Conservation (phyloP, 2,888 invertebrate species). For the Lasioglossum pauxillum region DNA sequence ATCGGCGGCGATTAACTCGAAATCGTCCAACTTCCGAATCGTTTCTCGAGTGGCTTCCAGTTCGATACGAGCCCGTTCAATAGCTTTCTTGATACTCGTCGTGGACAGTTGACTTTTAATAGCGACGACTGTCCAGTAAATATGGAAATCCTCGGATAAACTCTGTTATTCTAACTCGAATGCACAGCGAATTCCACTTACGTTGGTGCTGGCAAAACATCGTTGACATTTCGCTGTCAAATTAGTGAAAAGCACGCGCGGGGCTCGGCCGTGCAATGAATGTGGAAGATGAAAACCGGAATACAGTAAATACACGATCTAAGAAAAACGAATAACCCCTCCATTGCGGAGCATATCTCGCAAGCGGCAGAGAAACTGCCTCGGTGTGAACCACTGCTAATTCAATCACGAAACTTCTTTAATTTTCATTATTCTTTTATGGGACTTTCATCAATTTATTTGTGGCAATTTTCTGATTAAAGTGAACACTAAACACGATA, state of each 20-base stretch:
- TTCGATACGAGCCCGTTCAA: constrained; percentile 12
- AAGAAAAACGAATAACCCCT: no score
- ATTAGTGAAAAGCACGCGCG: neutral
- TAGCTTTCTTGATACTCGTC: constrained; percentile 24
- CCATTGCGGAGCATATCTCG: no score
- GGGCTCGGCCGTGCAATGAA: neutral
- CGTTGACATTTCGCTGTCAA: neutral
- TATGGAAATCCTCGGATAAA: constrained; percentile 8
- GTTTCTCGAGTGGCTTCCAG: constrained; percentile 35
- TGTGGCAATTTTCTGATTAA: no score
- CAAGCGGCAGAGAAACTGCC: no score
- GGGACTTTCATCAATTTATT: no score
- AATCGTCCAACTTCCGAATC: constrained; percentile 60
- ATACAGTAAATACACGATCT: no score
- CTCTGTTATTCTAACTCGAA: neutral
- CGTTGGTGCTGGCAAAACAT: neutral
- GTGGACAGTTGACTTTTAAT: constrained; percentile 15
- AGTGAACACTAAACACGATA: no score
- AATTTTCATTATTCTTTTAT: no score
- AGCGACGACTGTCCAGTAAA: neutral
- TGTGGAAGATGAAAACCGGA: neutral
- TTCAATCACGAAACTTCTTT: no score
- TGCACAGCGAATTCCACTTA: neutral
- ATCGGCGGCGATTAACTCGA: constrained; percentile 51
- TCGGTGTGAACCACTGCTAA: no score